A percentile compares a stretch with the other conserved stretches of the same genome.
phyloP scores from a whole-genome alignment of 2,797 vertebrate species.

The Tympanoctomys barrerae region DNA sequence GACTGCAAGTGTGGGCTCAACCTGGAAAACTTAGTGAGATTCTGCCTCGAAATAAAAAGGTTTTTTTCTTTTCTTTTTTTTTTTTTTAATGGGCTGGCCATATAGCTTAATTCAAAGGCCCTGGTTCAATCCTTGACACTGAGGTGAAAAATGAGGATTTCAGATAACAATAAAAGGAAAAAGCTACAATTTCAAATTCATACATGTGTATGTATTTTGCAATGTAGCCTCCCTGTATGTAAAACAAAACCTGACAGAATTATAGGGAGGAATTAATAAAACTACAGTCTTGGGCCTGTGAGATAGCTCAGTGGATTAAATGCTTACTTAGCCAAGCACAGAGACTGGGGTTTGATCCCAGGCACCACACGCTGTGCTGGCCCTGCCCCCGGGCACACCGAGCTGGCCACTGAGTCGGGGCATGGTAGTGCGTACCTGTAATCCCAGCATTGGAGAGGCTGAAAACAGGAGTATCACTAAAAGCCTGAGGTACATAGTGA shows the following conservation, averaged over 20 bases:
- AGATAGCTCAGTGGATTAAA: no score
- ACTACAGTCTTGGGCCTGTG: no score
- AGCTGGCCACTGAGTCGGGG: no score
- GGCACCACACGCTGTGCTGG: no score
- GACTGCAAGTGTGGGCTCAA: neutral
- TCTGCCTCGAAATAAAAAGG: neutral
- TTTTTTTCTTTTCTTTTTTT: no score
- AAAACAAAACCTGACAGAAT: neutral
- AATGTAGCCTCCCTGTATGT: neutral
- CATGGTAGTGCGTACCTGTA: no score
- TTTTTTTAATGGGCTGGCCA: neutral
- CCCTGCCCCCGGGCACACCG: no score
- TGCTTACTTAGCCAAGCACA: no score
- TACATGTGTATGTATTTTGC: neutral
- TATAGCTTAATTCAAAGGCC: neutral
- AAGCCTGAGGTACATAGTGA: no score
- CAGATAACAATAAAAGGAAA: neutral
- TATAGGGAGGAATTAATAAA: neutral
- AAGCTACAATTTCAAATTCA: slow-evolving; percentile 11
- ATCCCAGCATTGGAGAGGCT: no score
- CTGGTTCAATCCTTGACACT: neutral
- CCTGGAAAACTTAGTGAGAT: neutral
- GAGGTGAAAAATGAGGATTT: neutral
- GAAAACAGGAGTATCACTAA: no score
- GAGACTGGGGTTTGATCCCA: no score